Base-by-base conservation (phyloP, 2,113 vertebrate species). In the Microcebus murinus region DNA sequence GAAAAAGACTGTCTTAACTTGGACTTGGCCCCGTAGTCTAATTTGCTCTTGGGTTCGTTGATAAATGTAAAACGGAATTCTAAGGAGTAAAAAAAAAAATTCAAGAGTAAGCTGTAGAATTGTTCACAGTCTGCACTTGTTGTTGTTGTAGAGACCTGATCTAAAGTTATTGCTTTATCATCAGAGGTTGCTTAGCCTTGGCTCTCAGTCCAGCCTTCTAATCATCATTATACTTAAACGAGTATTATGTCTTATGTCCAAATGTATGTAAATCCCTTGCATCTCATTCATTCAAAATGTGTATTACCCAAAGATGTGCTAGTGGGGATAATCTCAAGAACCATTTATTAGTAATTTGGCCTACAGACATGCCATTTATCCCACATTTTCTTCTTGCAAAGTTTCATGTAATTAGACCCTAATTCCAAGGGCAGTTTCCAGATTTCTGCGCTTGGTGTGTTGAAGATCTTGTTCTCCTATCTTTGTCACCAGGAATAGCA, bases 401-500 rank as follows among this genome's bases (percentile, higher is more conserved):
- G 3, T 39, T n/a, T 73, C n/a, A 25, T 1, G n/a, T 18, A 55
- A 18, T 55, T 55, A 34, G 70, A 63, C 31, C 87, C n/a, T 80
- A 59, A 39, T 61, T 82, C 34, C 12, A 39, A 25, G 65, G n/a
- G 55, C 3, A 10, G 36, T 73, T 89, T 67, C 21, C 20, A 91
- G 61, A 48, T n/a, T 12, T 11, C 31, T 42, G 4, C 31, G 17
- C 0, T 34, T 0, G 3, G n/a, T 36, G 34, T 52, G 21, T 27
- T 50, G 4, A 36, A 31, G 12, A 42, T 39, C 31, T 70, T 70
- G 20, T 61, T 59, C 73, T 81, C 2, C 2, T 55, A 11, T 71
- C n/a, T 57, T 94, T 25, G 10, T 29, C 48, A 34, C 23, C 14
- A 20, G 48, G 55, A 74, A 11, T 11, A 36, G 61, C 1, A 21